Evolutionary conservation across 2,797 vertebrate genomes (phyloP).

Genomic region (Myioborus melanocephalus): DNA sequence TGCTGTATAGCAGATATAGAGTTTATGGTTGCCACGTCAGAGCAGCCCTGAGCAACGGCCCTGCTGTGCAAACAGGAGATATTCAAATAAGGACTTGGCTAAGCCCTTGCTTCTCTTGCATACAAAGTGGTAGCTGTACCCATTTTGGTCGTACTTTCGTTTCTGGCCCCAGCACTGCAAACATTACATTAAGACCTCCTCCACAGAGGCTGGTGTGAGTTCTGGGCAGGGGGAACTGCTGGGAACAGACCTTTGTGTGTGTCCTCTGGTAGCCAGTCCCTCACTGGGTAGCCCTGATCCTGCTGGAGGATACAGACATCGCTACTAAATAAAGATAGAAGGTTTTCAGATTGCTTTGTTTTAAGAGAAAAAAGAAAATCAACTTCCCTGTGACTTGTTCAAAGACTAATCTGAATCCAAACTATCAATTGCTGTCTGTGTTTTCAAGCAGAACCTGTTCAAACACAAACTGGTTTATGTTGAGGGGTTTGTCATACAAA

Average conservation of each 20-base stretch:
- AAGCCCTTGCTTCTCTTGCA: not conserved
- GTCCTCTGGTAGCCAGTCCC: fast-evolving
- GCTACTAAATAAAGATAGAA: not conserved
- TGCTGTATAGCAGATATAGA: not conserved
- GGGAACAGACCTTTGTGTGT: not conserved
- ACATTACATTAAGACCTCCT: not conserved
- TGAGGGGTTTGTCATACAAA: not conserved
- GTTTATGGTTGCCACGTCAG: not conserved
- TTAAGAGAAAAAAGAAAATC: not conserved
- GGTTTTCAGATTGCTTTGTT: not conserved
- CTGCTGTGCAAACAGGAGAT: not conserved
- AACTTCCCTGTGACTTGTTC: not conserved
- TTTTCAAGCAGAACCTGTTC: not conserved
- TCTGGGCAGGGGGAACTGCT: not conserved
- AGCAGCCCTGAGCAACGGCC: not conserved
- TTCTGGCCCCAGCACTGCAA: not conserved
- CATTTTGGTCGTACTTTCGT: not conserved
- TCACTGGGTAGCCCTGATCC: not conserved
- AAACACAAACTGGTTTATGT: not conserved
- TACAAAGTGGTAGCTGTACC: not conserved
- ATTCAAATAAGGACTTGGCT: not conserved
- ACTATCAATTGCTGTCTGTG: not conserved
- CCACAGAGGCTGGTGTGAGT: not conserved
- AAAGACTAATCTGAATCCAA: not conserved
- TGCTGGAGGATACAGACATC: not conserved